Conservation (phyloP, 2,888 invertebrate genomes). For the Pheosia gnoma region DNA sequence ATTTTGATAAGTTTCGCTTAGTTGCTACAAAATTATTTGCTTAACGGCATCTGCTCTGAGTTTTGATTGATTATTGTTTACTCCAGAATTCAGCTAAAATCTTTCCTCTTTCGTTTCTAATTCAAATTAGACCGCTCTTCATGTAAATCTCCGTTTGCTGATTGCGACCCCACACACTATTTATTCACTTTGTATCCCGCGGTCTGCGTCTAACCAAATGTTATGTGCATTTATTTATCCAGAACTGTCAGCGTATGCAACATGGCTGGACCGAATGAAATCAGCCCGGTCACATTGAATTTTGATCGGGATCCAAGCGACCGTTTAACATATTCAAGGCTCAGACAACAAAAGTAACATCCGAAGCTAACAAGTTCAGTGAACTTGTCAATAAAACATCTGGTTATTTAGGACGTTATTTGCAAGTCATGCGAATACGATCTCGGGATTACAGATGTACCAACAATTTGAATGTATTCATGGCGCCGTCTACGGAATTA, state of each 20-base stretch:
- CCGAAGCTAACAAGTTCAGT: conserved; percentile 55
- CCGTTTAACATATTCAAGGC: conserved; percentile 60
- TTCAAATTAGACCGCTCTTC: conserved; percentile 64
- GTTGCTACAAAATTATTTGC: conserved; percentile 43
- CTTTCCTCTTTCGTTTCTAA: conserved; percentile 47
- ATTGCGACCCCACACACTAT: conserved; percentile 51
- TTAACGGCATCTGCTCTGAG: conserved; percentile 31
- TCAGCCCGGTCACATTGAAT: conserved; percentile 45
- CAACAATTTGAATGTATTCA: conserved; percentile 44
- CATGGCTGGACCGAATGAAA: conserved; percentile 48
- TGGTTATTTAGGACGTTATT: conserved; percentile 69
- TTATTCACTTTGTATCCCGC: conserved; percentile 56
- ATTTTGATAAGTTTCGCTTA: conserved; percentile 53
- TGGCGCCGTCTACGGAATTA: conserved; percentile 28
- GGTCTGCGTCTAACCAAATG: conserved; percentile 71
- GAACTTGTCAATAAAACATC: conserved; percentile 69
- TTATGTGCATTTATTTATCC: conserved; percentile 78
- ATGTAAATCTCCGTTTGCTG: conserved; percentile 64
- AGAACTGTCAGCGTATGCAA: conserved; percentile 48
- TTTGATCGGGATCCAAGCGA: conserved; percentile 49
- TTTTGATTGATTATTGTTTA: conserved; percentile 51
- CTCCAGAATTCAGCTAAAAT: conserved; percentile 33
- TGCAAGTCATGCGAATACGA: conserved; percentile 61
- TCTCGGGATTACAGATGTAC: conserved; percentile 39
- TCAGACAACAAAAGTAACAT: conserved; percentile 49